Evolutionary conservation across 2,113 vertebrate genomes (phyloP).

Genomic region (Trogon melanurus): DNA sequence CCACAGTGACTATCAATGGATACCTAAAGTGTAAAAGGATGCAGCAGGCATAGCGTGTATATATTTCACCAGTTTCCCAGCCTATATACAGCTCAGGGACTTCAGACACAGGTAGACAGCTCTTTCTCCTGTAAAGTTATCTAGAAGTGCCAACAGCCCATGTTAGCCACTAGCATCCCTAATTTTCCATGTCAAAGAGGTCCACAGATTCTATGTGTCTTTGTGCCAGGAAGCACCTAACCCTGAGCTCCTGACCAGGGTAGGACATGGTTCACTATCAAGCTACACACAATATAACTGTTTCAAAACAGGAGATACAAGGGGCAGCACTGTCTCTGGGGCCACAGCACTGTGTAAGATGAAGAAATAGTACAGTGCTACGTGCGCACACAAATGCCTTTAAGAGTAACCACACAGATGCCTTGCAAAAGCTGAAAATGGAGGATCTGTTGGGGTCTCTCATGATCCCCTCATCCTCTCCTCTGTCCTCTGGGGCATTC

Average conservation of each 20-base stretch:
- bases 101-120: neutral
- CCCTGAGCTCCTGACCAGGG: neutral
- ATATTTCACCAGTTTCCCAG: neutral
- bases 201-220: neutral
- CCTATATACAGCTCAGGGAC: neutral
- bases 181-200: neutral
- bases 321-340: neutral
- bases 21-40: neutral
- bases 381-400: neutral
- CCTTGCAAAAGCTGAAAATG: neutral
- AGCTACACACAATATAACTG: neutral
- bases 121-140: neutral
- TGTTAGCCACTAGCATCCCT: neutral
- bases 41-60: neutral
- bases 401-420: neutral
- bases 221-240: neutral
- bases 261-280: neutral
- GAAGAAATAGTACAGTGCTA: neutral
- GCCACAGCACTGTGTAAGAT: neutral
- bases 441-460: neutral
- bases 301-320: neutral
- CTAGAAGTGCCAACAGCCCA: neutral
- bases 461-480: neutral
- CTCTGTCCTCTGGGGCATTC: neutral
- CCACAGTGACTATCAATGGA: neutral